Evolutionary conservation across 2,888 invertebrate genomes (phyloP), one percentile per base, ranked within the genome.

Genomic region (Apamea crenata): DNA sequence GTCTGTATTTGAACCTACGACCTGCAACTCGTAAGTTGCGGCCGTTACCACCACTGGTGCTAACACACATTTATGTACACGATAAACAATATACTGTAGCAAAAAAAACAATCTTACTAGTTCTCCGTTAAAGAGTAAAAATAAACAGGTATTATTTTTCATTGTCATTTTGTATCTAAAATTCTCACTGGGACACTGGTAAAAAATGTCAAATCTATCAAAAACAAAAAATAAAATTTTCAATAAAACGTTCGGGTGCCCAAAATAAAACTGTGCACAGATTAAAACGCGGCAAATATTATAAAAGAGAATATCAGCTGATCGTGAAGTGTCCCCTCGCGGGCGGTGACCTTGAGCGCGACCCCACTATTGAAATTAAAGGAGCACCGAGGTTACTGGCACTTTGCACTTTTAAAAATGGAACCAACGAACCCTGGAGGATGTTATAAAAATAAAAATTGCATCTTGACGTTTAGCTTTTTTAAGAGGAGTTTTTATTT

Each of bases 311-410:
- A 90, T 92, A 94, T 93, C 96, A 96, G 96, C 96, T 96, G 96
- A 96, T 96, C 95, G 93, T 95, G 94, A 94, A 95, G 92, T 94
- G 96, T 96, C 96, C 96, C 96, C 96, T 95, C 94, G 87, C 91
- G 94, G 92, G 93, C 93, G 93, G 91, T 93, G 96, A 95, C 96
- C 96, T 96, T 96, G 96, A 94, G 91, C 93, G 92, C 94, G 95
- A 96, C 96, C 96, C 96, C 96, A 96, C 96, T 96, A 96, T 96
- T 96, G 95, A 96, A 96, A 96, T 96, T 95, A 96, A 96, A 96
- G 93, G 92, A 94, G 94, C 93, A 93, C 92, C 91, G 94, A 94
- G 96, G 96, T 96, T 95, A 96, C 96, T 96, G 96, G 96, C 95
- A 94, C 96, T 95, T 94, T 95, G 96, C 95, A 96, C 96, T 96